These are phyloP conservation scores for Drosophila anomelani DNA, from an alignment of 2,888 invertebrate genomes.

Conservation along the genomic window DNA sequence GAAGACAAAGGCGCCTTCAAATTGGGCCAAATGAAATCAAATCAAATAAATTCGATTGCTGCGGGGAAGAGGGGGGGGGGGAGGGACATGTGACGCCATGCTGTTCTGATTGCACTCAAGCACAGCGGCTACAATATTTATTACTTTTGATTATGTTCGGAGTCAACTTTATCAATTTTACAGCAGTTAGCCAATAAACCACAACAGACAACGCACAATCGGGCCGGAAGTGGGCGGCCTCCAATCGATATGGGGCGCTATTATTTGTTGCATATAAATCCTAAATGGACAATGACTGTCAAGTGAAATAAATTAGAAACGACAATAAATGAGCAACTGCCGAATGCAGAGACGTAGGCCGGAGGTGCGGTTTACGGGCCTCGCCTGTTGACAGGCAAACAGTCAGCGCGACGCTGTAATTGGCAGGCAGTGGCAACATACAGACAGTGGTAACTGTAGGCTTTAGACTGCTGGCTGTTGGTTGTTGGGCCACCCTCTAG, in stretches of 20 bases:
- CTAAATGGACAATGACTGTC: constrained; percentile 79
- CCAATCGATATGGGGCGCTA: constrained; percentile 18
- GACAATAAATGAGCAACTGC: constrained; percentile 79
- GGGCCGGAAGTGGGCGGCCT: constrained; percentile 3
- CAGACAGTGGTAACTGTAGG: constrained; percentile 36
- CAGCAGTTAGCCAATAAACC: constrained; percentile 79
- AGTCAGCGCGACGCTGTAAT: constrained; percentile 66
- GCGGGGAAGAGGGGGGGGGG: neutral
- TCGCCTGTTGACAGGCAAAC: constrained; percentile 65
- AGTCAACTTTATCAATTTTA: constrained; percentile 81
- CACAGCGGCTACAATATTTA: constrained; percentile 79
- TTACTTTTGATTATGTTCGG: constrained; percentile 79
- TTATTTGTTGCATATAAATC: constrained; percentile 73
- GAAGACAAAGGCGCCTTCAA: constrained; percentile 45
- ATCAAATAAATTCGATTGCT: constrained; percentile 62
- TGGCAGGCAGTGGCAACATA: constrained; percentile 46
- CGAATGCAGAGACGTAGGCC: constrained; percentile 14
- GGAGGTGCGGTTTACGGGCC: constrained; percentile 9
- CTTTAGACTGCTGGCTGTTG: constrained; percentile 3
- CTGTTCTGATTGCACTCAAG: constrained; percentile 71
- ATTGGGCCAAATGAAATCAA: constrained; percentile 65
- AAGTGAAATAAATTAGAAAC: constrained; percentile 77
- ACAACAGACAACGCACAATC: constrained; percentile 59
- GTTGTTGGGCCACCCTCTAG: constrained; percentile 11
- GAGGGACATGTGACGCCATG: constrained; percentile 60